phyloP scores from a whole-genome alignment of 2,888 invertebrate species.

The Spodoptera picta region DNA sequence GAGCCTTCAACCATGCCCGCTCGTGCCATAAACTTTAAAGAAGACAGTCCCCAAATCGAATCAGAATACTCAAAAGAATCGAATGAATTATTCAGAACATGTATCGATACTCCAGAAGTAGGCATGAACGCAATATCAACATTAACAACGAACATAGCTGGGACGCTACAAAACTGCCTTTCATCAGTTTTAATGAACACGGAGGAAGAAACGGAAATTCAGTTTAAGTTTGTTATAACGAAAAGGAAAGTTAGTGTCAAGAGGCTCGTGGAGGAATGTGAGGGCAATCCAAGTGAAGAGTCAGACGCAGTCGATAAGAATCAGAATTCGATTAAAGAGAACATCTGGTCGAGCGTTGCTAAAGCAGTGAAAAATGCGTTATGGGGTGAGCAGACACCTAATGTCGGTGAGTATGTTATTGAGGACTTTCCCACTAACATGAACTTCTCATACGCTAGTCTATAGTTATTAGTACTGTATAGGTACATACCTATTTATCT shows the following conservation, averaged over 20 bases:
- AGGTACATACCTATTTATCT: too few species aligned
- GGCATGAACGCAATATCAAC: conserved; percentile 73
- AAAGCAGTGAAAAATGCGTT: conserved; percentile 83
- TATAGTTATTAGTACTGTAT: background rate
- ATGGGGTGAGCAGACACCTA: conserved; percentile 75
- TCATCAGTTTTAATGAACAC: conserved; percentile 74
- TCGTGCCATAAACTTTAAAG: conserved; percentile 84
- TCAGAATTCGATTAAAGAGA: conserved; percentile 73
- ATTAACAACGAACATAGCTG: conserved; percentile 78
- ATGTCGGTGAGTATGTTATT: conserved; percentile 64
- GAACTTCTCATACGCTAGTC: conserved; percentile 10
- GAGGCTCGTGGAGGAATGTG: conserved; percentile 66
- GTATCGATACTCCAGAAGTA: conserved; percentile 71
- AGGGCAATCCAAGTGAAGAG: conserved; percentile 59
- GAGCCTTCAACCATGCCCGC: conserved; percentile 76
- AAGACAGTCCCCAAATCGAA: conserved; percentile 78
- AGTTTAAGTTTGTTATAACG: conserved; percentile 84
- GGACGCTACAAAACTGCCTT: conserved; percentile 79
- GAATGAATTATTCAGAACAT: conserved; percentile 80
- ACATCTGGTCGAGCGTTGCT: conserved; percentile 83
- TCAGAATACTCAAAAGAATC: conserved; percentile 73
- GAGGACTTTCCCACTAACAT: conserved; percentile 35
- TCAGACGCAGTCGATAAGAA: conserved; percentile 62
- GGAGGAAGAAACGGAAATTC: conserved; percentile 83
- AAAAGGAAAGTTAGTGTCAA: conserved; percentile 81